Conservation (phyloP, 2,113 vertebrate species). For the Pogonocichla stellata region DNA sequence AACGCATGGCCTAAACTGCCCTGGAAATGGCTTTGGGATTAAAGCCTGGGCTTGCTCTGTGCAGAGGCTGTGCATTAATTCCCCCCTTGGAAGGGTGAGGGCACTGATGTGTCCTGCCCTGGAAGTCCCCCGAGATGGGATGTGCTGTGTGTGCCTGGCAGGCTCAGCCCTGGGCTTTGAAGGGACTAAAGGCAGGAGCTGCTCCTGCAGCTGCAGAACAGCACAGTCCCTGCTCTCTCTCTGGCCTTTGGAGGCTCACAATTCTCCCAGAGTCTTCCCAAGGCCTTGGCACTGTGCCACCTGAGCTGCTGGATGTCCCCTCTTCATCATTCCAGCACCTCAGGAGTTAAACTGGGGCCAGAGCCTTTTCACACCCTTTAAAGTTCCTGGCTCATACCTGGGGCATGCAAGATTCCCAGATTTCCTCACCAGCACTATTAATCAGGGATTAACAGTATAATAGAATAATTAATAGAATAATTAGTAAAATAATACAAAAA, state of each 20-base stretch:
- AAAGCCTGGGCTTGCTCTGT: not conserved
- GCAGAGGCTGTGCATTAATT: not conserved
- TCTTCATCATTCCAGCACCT: not conserved
- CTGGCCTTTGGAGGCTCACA: not conserved
- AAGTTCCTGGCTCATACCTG: not conserved
- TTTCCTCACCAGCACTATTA: not conserved
- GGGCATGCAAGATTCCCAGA: not conserved
- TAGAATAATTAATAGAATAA: not conserved
- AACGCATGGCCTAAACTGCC: not conserved
- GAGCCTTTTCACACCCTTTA: not conserved
- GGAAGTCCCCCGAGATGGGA: not conserved
- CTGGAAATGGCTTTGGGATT: not conserved
- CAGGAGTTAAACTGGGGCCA: not conserved
- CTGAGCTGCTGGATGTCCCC: not conserved
- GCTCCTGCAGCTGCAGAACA: not conserved
- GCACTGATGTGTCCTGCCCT: not conserved
- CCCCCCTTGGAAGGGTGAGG: not conserved
- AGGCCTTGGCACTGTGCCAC: not conserved
- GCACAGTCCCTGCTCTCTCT: not conserved
- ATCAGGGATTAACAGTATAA: not conserved
- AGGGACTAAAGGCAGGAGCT: not conserved
- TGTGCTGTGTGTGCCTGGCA: not conserved
- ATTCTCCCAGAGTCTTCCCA: not conserved
- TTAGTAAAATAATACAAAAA: no score
- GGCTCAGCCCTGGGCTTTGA: not conserved